A percentile compares a stretch with the other conserved stretches of the same genome.
These are phyloP conservation scores for Phaonia tiefii DNA, from an alignment of 2,888 invertebrate genomes.

Conservation along the genomic window DNA sequence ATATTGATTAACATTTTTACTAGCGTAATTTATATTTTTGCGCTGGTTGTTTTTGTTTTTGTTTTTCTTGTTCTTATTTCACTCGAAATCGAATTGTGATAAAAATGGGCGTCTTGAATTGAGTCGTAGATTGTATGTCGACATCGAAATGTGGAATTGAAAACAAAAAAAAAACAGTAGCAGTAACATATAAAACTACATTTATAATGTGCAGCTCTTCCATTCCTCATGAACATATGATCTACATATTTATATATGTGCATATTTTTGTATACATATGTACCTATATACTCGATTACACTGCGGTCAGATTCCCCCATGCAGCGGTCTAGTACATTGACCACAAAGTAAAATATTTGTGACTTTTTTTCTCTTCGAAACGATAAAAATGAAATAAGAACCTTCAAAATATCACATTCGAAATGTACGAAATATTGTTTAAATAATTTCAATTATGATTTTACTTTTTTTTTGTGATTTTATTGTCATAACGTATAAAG, in stretches of 20 bases:
- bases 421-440: constrained; percentile 19
- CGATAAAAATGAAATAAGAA: constrained; percentile 28
- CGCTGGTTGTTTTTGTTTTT: neutral
- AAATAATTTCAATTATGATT: constrained; percentile 16
- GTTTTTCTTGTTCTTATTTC: neutral
- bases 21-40: constrained; percentile 36
- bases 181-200: constrained; percentile 19
- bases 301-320: neutral
- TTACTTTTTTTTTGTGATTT: neutral
- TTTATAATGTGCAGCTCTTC: neutral
- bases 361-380: neutral
- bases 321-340: constrained; percentile 47
- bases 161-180: constrained; percentile 45
- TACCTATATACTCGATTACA: constrained; percentile 25
- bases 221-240: neutral
- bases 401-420: constrained; percentile 47
- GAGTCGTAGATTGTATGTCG: constrained; percentile 7
- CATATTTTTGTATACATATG: constrained; percentile 27
- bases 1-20: constrained; percentile 48
- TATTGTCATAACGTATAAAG: constrained; percentile 19
- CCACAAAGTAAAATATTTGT: constrained; percentile 42
- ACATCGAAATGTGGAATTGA: constrained; percentile 16
- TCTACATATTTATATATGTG: neutral
- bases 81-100: constrained; percentile 41
- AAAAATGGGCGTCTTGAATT: constrained; percentile 60